Conservation (phyloP, 2,888 invertebrate species). For the Heliconius hortense region DNA sequence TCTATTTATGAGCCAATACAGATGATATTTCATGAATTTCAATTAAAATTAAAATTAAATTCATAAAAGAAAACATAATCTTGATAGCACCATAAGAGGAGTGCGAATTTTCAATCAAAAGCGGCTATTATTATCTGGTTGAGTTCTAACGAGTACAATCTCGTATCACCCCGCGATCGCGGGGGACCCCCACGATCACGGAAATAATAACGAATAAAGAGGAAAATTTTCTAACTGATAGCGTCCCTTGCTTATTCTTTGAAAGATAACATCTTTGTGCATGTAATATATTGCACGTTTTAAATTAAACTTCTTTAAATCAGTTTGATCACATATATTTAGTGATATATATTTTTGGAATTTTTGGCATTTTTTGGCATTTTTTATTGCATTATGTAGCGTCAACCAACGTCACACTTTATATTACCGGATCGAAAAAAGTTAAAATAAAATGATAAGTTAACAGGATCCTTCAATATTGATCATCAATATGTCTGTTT, state of each 20-base stretch:
- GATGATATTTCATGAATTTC: too few relatives aligned
- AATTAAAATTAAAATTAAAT: not conserved
- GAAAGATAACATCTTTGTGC: not conserved
- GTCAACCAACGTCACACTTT: too few relatives aligned
- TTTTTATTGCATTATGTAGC: too few relatives aligned
- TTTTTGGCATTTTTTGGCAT: too few relatives aligned
- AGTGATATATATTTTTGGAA: too few relatives aligned
- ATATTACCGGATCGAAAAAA: too few relatives aligned
- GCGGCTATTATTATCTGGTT: slow-evolving; percentile 63
- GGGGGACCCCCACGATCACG: slow-evolving; percentile 40
- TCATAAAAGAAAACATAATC: slow-evolving; percentile 40
- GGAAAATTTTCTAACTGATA: slow-evolving; percentile 27
- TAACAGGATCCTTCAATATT: too few relatives aligned
- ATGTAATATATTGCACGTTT: not conserved
- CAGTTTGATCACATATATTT: too few relatives aligned
- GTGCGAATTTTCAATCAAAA: slow-evolving; percentile 67
- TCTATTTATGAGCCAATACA: too few relatives aligned
- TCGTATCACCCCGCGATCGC: slow-evolving; percentile 51
- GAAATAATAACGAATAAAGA: slow-evolving; percentile 67
- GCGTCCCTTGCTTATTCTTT: slow-evolving; percentile 12
- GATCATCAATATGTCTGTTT: too few relatives aligned
- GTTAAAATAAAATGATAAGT: too few relatives aligned
- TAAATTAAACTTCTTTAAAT: not conserved
- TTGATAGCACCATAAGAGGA: slow-evolving; percentile 62
- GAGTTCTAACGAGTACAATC: slow-evolving; percentile 62